phyloP scores from a whole-genome alignment of 2,797 vertebrate species.

The Centroberyx gerrardi region DNA sequence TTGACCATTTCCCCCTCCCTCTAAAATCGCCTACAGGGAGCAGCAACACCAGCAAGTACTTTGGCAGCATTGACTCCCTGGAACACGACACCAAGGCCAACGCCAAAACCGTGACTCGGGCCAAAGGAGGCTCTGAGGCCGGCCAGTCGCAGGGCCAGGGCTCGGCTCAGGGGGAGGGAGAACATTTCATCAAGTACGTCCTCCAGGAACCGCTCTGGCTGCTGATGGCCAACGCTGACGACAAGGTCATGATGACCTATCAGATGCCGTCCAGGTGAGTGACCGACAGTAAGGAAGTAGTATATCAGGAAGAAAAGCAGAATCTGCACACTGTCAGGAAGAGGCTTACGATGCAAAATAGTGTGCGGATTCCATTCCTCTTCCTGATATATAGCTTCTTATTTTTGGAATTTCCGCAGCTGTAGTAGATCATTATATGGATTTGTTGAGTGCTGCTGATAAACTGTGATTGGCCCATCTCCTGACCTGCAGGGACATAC shows the following conservation, averaged over 20 bases:
- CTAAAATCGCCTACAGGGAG: slow-evolving; percentile 83
- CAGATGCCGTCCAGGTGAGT: slow-evolving; percentile 92
- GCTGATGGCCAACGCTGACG: slow-evolving; percentile 90
- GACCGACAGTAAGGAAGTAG: neutral
- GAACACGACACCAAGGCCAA: slow-evolving; percentile 88
- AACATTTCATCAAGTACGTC: slow-evolving; percentile 87
- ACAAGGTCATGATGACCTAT: slow-evolving; percentile 95
- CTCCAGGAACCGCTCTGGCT: slow-evolving; percentile 94
- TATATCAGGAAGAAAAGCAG: neutral
- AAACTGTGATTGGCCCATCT: slow-evolving; percentile 4
- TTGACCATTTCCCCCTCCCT: neutral
- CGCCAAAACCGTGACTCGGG: slow-evolving; percentile 62
- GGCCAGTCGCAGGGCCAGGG: slow-evolving; percentile 59
- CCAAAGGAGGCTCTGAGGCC: slow-evolving; percentile 46
- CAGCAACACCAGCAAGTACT: slow-evolving; percentile 94
- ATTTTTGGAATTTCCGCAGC: too few species aligned
- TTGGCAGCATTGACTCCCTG: slow-evolving; percentile 92
- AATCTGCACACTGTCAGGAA: too few species aligned
- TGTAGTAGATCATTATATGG: too few species aligned
- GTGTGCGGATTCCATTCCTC: neutral
- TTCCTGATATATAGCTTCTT: neutral
- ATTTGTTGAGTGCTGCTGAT: neutral
- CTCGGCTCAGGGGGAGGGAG: slow-evolving; percentile 67
- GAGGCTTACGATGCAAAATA: too few species aligned
- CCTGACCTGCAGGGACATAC: slow-evolving; percentile 84